Evolutionary conservation across 2,113 vertebrate species (phyloP), one percentile per base, ranked within the genome.

Genomic region (Nipponia nippon): DNA sequence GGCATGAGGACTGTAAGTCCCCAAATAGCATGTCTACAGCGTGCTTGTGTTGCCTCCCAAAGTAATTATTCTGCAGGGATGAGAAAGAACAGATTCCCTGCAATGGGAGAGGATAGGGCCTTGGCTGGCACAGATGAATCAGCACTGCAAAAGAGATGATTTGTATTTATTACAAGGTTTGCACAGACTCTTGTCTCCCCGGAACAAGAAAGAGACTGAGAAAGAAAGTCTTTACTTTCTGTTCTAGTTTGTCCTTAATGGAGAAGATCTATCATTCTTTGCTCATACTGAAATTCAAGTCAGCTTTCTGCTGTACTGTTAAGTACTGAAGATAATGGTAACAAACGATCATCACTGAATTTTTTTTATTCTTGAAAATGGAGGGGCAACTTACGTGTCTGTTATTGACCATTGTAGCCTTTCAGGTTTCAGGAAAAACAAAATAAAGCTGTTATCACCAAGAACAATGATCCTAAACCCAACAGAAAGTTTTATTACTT

Each of bases 91-190:
- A 84, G 47, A 67, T 59, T 89, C 56, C 23, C 56, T 93, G 34
- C n/a, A 76, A 10, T 36, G 52, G 21, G 47, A 52, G 32, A 89
- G 7, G 26, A 30, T 14, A 67, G 29, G 21, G 42, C 40, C 59
- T 89, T 65, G 40, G 25, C 26, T 87, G 19, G 65, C 29, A 84
- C 58, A 70, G 26, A 46, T 75, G 47, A 78, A 70, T 20, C n/a
- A 89, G 26, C n/a, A 44, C 42, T 44, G 52, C 21, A 80, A 13
- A 87, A 84, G 22, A 70, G 44, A 52, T 25, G 20, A 94, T 97
- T 87, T 89, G 73, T 89, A 91, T 87, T 95, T 95, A 89, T 92
- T 94, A 94, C 42, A 78, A 77, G 36, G 29, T 84, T 94, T 92
- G 46, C 32, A 55, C 42, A 67, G 34, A 79, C 29, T 76, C 38